Base-by-base conservation (phyloP, 2,113 vertebrate genomes). In the Rallus limicola region DNA sequence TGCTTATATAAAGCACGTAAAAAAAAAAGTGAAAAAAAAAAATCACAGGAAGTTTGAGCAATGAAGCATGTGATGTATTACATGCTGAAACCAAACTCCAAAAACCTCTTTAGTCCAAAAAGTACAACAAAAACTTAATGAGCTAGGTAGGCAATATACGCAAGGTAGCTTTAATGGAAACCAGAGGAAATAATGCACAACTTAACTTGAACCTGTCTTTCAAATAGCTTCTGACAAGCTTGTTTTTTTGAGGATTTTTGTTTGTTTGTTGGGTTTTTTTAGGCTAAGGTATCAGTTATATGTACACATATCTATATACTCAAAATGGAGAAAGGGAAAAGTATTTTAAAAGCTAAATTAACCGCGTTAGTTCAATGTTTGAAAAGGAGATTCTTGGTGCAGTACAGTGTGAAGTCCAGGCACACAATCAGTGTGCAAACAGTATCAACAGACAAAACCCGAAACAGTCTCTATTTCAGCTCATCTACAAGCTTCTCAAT, bases 331-430 rank as follows among this genome's bases (percentile, higher is more conserved):
- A 82, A 44, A 84, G 28, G 46, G 20, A 64, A 64, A 72, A 75
- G 40, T 1, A 24, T 5, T 3, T 31, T 42, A 48, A 33, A 28
- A 4, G 36, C 6, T 29, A 8, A 77, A 58, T 40, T 64, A 50
- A 4, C 28, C 36, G 5, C 14, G 67, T 13, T 18, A 82, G 67
- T 19, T 36, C 4, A 38, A 3, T 19, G 19, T 38, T 11, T 60
- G 40, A 60, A 68, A 80, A 64, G 6, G 15, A 82, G 38, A 36
- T 72, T 34, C 11, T 60, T 50, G 48, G 29, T 1, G 4, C 14
- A 20, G 16, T 3, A 15, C 0, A 80, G 33, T 2, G 3, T 3
- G 4, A 46, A 84, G 19, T 31, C 31, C 25, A 71, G 44, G 28
- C 12, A 44, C 34, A 23, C 5, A 6, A 14, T 1, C 9, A 46